phyloP scores from a whole-genome alignment of 2,113 vertebrate species.

The Numenius arquata region DNA sequence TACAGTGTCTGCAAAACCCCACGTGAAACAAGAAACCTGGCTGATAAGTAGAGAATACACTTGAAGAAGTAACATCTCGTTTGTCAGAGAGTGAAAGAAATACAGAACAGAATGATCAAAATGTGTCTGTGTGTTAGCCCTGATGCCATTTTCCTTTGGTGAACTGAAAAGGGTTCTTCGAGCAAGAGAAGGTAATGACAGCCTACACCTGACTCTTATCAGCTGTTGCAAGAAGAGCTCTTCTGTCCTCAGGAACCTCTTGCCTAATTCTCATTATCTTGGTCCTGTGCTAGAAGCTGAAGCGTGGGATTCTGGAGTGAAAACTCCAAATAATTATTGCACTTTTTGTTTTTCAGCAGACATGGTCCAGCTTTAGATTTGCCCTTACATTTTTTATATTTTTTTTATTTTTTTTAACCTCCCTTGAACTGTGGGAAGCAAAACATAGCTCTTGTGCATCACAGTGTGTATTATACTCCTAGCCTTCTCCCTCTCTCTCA shows the following conservation, averaged over 20 bases:
- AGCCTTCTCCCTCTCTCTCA: not conserved
- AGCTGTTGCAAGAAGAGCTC: not conserved
- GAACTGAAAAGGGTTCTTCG: not conserved
- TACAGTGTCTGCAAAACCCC: not conserved
- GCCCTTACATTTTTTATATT: not conserved
- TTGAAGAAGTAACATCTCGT: not conserved
- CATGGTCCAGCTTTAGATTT: not conserved
- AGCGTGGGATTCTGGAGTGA: not conserved
- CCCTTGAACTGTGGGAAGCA: not conserved
- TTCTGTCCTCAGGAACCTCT: not conserved
- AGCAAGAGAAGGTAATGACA: not conserved
- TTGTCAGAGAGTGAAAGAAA: not conserved
- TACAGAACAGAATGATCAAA: slow-evolving; percentile 18
- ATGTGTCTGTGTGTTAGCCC: not conserved
- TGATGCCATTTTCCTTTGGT: not conserved
- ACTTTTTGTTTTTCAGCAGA: not conserved
- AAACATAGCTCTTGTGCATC: not conserved
- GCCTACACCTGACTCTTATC: not conserved
- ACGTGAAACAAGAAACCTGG: not conserved
- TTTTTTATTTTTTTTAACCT: not conserved
- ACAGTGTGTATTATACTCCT: not conserved
- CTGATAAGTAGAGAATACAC: not conserved
- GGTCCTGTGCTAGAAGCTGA: not conserved
- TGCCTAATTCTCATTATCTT: not conserved
- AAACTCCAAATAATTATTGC: not conserved